Conservation (phyloP, 1,140 invertebrate genomes). For the Pentalonia nigronervosa region DNA sequence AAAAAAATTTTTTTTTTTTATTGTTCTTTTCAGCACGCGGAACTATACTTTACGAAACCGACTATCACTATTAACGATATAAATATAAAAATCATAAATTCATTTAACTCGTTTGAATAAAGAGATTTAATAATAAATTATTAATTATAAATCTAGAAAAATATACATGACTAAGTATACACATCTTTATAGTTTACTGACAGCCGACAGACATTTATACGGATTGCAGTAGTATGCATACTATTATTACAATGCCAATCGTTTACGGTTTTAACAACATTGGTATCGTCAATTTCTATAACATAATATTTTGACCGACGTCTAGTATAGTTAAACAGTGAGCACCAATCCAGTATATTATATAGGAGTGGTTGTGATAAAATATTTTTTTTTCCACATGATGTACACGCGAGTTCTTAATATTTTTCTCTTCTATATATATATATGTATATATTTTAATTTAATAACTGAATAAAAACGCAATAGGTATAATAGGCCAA, state of each 20-base stretch:
- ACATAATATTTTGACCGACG: not conserved
- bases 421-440: not conserved
- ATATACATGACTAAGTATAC: not conserved
- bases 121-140: too few relatives aligned
- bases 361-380: not conserved
- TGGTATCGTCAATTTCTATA: not conserved
- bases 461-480: not conserved
- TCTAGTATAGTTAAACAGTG: constrained; percentile 15
- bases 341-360: not conserved
- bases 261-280: not conserved
- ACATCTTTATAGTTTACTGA: too few relatives aligned
- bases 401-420: not conserved
- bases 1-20: not conserved
- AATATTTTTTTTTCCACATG: not conserved
- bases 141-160: not conserved
- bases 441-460: not conserved
- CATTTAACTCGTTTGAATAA: too few relatives aligned
- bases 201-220: not conserved
- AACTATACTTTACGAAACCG: not conserved
- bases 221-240: not conserved
- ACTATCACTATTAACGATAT: not conserved
- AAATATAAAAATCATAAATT: not conserved
- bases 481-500: not conserved
- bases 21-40: not conserved
- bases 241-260: not conserved